A percentile compares a stretch with the other conserved stretches of the same genome.
Conservation (phyloP, 2,797 vertebrate species). For the Lophius americanus region DNA sequence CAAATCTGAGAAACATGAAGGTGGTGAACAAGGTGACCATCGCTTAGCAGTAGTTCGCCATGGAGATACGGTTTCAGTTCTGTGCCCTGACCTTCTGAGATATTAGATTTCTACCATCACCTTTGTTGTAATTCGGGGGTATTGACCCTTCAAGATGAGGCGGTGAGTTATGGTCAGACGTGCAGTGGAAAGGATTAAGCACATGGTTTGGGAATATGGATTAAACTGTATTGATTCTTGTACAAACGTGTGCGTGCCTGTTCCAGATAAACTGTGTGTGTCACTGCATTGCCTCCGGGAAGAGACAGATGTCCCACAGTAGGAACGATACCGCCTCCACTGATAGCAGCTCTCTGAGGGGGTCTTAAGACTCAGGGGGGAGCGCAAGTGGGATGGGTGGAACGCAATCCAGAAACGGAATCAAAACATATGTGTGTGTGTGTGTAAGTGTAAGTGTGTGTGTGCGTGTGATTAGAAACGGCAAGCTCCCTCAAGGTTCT, state of each 20-base stretch:
- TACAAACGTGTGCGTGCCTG: constrained; percentile 23
- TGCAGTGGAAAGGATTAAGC: constrained; percentile 14
- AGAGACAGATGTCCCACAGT: constrained; percentile 78
- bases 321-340: constrained; percentile 71
- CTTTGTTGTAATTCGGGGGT: neutral
- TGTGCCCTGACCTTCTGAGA: neutral
- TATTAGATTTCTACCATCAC: constrained; percentile 4
- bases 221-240: constrained; percentile 1
- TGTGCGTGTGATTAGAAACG: constrained; percentile 69
- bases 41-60: neutral
- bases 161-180: neutral
- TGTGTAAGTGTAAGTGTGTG: constrained; percentile 40
- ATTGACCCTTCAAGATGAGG: neutral
- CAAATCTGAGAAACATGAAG: too few relatives aligned
- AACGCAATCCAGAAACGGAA: constrained; percentile 48
- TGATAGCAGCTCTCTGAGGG: constrained; percentile 70
- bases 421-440: constrained; percentile 40
- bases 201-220: constrained; percentile 12
- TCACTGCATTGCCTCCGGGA: constrained; percentile 59
- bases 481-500: constrained; percentile 66
- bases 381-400: constrained; percentile 37
- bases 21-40: neutral
- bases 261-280: constrained; percentile 49
- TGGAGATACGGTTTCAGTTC: neutral
- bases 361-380: constrained; percentile 53